Conservation (phyloP, 2,888 invertebrate genomes). For the Andrena fulva region DNA sequence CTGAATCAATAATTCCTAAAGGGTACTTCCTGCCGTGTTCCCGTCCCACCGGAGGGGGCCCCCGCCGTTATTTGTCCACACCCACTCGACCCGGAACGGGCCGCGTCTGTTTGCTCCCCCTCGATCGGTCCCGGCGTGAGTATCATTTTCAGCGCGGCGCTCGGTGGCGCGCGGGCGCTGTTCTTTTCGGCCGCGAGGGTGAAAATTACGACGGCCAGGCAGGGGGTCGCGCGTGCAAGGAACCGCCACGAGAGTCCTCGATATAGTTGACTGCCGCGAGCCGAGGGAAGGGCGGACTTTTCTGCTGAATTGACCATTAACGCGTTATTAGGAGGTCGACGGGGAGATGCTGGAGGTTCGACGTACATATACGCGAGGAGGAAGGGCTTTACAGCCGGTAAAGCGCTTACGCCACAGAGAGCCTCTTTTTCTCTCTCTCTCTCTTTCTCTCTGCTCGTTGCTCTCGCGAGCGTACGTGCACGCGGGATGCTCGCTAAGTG, state of each 20-base stretch:
- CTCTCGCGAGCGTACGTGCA: conserved; percentile 50
- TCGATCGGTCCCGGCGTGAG: conserved; percentile 9
- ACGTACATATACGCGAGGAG: conserved; percentile 16
- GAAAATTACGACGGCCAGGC: conserved; percentile 14
- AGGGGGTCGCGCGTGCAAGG: conserved; percentile 29
- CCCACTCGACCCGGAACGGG: conserved; percentile 27
- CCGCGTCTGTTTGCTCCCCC: conserved; percentile 34
- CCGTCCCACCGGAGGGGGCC: conserved; percentile 8
- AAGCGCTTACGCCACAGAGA: conserved; percentile 68
- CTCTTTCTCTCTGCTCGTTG: conserved; percentile 23
- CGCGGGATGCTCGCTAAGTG: conserved; percentile 79
- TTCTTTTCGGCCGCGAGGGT: conserved; percentile 40
- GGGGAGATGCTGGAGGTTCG: not conserved
- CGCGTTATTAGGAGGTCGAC: conserved; percentile 54
- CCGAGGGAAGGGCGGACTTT: conserved; percentile 43
- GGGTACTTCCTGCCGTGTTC: conserved; percentile 35
- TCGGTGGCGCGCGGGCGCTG: conserved; percentile 15
- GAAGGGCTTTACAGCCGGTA: conserved; percentile 60
- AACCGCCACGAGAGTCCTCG: conserved; percentile 51
- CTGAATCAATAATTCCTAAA: conserved; percentile 54
- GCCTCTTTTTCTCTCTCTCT: conserved; percentile 14
- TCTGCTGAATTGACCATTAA: conserved; percentile 65
- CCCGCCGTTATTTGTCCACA: conserved; percentile 43
- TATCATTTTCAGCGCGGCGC: conserved; percentile 40
- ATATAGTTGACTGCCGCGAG: conserved; percentile 9